These are phyloP conservation scores for Aeoliscus strigatus DNA, from an alignment of 2,797 vertebrate genomes.

Conservation along the genomic window DNA sequence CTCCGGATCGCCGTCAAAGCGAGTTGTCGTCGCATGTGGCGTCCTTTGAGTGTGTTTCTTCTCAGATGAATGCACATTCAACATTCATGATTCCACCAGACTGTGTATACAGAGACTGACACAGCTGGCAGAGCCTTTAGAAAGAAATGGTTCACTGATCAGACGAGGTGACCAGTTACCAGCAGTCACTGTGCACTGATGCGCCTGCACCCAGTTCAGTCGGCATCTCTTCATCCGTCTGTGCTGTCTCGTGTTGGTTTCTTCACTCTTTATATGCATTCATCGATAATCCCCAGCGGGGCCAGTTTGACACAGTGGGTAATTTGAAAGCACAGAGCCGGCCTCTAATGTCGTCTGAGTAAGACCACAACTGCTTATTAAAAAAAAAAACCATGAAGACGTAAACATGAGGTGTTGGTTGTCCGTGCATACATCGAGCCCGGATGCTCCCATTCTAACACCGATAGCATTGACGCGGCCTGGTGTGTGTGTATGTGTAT, in stretches of 20 bases:
- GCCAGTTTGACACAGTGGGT: conserved; percentile 26
- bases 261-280: conserved; percentile 54
- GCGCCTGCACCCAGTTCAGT: conserved; percentile 39
- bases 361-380: conserved; percentile 27
- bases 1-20: conserved; percentile 1
- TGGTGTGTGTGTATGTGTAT: conserved; percentile 7
- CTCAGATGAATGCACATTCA: no score
- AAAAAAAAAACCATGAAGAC: conserved; percentile 19
- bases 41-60: neutral
- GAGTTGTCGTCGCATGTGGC: conserved; percentile 10
- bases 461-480: conserved; percentile 2
- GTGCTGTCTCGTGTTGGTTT: conserved; percentile 6
- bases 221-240: conserved; percentile 19
- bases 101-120: conserved; percentile 17
- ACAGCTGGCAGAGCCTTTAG: conserved; percentile 32
- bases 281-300: conserved; percentile 35
- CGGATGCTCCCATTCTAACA: conserved; percentile 10
- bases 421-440: conserved; percentile 6
- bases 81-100: conserved; percentile 10
- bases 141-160: conserved; percentile 14
- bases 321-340: conserved; percentile 42
- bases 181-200: conserved; percentile 45
- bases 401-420: conserved; percentile 1
- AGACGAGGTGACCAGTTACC: conserved; percentile 26
- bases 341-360: conserved; percentile 45